phyloP scores from a whole-genome alignment of 2,888 invertebrate genomes.

The Ischnus inquisitorius region DNA sequence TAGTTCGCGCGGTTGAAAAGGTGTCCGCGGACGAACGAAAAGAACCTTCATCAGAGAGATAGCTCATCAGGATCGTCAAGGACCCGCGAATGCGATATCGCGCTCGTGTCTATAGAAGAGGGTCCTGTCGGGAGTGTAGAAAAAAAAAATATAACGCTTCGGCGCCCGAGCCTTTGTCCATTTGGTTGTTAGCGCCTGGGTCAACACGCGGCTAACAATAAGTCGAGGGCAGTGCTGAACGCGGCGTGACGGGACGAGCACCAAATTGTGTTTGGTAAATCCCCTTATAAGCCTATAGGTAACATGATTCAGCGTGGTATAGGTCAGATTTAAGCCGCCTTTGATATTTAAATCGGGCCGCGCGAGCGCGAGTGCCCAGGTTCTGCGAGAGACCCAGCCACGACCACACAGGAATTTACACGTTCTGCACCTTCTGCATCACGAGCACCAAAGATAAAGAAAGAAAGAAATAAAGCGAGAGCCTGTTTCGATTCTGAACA shows the following conservation, averaged over 20 bases:
- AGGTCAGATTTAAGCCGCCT: slow-evolving; percentile 85
- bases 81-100: slow-evolving; percentile 25
- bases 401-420: slow-evolving; percentile 85
- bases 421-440: slow-evolving; percentile 78
- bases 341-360: slow-evolving; percentile 85
- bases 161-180: slow-evolving; percentile 76
- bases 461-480: slow-evolving; percentile 44
- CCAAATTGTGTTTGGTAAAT: slow-evolving; percentile 78
- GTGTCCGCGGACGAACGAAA: slow-evolving; percentile 31
- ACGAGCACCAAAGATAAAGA: slow-evolving; percentile 49
- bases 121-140: slow-evolving; percentile 22
- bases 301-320: slow-evolving; percentile 85
- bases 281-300: slow-evolving; percentile 82
- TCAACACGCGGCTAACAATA: slow-evolving; percentile 77
- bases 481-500: slow-evolving; percentile 66
- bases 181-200: slow-evolving; percentile 82
- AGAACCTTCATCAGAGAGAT: slow-evolving; percentile 40
- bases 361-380: slow-evolving; percentile 55
- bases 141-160: slow-evolving; percentile 53
- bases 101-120: slow-evolving; percentile 16
- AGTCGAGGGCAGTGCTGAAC: slow-evolving; percentile 59
- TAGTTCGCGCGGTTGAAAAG: not conserved
- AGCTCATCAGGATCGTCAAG: slow-evolving; percentile 18
- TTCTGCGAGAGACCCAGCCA: slow-evolving; percentile 67
- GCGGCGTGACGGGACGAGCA: slow-evolving; percentile 46